Evolutionary conservation across 2,113 vertebrate species (phyloP), one percentile per base, ranked within the genome.

Genomic region (Crypturellus undulatus): DNA sequence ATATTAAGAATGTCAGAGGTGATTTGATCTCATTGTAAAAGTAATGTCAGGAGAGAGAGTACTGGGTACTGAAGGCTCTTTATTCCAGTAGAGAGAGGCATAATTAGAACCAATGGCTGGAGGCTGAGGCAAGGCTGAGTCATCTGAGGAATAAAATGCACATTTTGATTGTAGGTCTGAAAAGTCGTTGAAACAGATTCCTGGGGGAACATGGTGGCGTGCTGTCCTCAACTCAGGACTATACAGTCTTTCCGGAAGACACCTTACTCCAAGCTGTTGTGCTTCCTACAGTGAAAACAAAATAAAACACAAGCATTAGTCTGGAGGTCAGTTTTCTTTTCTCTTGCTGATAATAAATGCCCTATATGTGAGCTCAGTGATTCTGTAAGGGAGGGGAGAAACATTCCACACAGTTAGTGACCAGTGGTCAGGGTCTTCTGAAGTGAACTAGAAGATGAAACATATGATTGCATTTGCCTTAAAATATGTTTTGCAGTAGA

Each of bases 71-170:
- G 75, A 97, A 90, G 68, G 28, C 65, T 68, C 72, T 93, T 88
- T 95, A 95, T 90, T 95, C 60, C 95, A 71, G 40, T 75, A 80
- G 85, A 81, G 76, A 88, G 72, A 90, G 47, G 65, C 45, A 52
- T 96, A 92, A 92, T 95, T 96, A 96, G 76, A 95, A 94, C 56
- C 90, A 88, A 60, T 93, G 77, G 38, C 90, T 94, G 42, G 84
- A 96, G 84, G 79, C 90, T 96, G 83, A 96, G 36, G 58, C 58
- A 84, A 92, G 65, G 36, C 85, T 94, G 56, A 87, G 69, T 70
- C 82, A 75, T 85, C 72, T 64, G 79, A 95, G 85, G 93, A 94
- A 94, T 89, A 67, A 93, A 92, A 68, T 19, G 16, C 30, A 52
- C 13, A 42, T 52, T 86, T 94, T 88, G 84, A 76, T 32, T 58